Conservation (phyloP, 2,113 vertebrate species). For the Pampusana beccarii region DNA sequence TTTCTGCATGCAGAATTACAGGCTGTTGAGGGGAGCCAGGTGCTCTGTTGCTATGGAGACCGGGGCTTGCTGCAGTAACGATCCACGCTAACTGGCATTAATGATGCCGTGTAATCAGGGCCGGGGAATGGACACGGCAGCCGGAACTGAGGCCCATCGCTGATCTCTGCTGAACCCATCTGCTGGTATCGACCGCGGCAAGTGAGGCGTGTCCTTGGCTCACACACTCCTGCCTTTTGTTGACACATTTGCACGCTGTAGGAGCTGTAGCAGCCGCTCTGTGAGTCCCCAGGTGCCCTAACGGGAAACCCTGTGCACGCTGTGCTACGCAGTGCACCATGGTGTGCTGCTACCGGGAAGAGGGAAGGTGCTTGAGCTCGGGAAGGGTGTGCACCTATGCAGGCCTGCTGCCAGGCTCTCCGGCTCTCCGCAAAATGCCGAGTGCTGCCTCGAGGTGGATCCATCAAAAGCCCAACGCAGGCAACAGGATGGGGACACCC, state of each 20-base stretch:
- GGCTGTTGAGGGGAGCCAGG: not conserved
- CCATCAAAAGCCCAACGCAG: rapidly evolving
- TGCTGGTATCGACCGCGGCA: not conserved
- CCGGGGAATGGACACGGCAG: not conserved
- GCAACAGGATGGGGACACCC: too few species aligned
- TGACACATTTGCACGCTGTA: rapidly evolving
- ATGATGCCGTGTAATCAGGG: not conserved
- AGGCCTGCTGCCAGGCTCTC: not conserved
- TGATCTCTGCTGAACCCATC: not conserved
- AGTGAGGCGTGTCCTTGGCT: not conserved
- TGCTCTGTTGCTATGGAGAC: conserved; percentile 15
- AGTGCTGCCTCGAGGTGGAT: not conserved
- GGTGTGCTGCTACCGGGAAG: not conserved
- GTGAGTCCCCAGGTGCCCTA: not conserved
- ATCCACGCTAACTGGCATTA: not conserved
- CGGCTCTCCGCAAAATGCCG: not conserved
- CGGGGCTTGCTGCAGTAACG: rapidly evolving
- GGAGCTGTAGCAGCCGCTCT: not conserved
- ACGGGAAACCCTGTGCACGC: not conserved
- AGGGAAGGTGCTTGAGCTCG: not conserved
- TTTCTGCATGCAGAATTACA: not conserved
- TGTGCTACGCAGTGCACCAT: rapidly evolving
- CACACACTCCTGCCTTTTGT: not conserved
- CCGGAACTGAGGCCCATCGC: not conserved
- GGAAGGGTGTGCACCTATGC: not conserved